These are phyloP conservation scores for Tipula confusa DNA, from an alignment of 2,888 invertebrate genomes.

Conservation along the genomic window DNA sequence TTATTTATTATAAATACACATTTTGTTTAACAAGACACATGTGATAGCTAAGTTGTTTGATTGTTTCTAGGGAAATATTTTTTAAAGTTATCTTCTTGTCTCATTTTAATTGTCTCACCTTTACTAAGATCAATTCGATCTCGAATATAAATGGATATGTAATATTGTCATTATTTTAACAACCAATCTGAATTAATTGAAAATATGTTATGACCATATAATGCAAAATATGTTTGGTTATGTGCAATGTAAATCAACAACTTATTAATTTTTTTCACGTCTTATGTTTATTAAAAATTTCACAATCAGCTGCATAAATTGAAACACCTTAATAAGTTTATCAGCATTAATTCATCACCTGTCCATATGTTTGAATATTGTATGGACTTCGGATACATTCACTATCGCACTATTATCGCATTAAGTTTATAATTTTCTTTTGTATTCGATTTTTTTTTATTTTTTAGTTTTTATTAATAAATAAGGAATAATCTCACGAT, in stretches of 20 bases:
- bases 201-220: slow-evolving; percentile 3
- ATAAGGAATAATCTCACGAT: slow-evolving; percentile 15
- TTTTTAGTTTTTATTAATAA: not conserved
- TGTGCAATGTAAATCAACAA: not conserved
- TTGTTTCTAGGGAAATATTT: no score
- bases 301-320: not conserved
- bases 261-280: slow-evolving; percentile 25
- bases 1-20: no score
- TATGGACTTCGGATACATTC: not conserved
- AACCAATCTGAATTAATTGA: slow-evolving; percentile 25
- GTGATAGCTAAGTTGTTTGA: no score
- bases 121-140: no score
- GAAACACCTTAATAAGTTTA: slow-evolving; percentile 3
- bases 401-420: not conserved
- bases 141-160: not conserved
- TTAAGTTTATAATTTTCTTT: not conserved
- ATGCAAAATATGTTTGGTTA: not conserved
- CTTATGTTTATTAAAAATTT: slow-evolving; percentile 6
- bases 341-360: not conserved
- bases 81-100: no score
- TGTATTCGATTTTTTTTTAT: no score
- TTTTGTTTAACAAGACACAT: no score
- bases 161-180: not conserved
- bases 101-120: no score
- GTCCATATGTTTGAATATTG: not conserved